Conservation (phyloP, 2,113 vertebrate species). For the Phodopus roborovskii region DNA sequence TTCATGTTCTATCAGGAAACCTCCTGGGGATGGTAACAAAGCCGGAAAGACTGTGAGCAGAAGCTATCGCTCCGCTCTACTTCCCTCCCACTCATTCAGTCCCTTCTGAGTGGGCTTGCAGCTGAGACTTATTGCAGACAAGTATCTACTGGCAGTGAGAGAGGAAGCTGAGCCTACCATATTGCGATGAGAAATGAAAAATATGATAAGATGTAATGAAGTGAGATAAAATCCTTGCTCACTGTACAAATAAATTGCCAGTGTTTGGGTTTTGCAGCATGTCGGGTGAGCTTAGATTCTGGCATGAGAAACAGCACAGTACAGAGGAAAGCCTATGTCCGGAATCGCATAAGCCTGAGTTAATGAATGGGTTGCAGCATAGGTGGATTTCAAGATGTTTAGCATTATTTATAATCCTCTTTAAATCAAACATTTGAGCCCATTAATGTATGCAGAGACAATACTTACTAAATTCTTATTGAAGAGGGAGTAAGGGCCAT, state of each 20-base stretch:
- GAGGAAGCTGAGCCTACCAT: constrained; percentile 21
- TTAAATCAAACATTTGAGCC: neutral
- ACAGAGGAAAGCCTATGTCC: neutral
- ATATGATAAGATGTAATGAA: constrained; percentile 56
- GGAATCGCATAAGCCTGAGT: neutral
- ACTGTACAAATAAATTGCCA: constrained; percentile 6
- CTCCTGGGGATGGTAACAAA: neutral
- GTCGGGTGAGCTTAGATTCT: neutral
- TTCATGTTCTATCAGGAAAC: neutral
- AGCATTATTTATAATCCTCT: neutral
- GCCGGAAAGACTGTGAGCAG: neutral
- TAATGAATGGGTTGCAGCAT: neutral
- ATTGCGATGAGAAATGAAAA: constrained; percentile 66
- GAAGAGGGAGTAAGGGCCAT: neutral
- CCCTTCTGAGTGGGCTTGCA: constrained; percentile 10
- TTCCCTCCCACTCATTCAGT: constrained; percentile 33
- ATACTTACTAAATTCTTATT: neutral
- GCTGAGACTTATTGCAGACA: constrained; percentile 37
- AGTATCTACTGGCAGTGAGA: constrained; percentile 26
- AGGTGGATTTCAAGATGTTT: neutral
- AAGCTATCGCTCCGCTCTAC: neutral
- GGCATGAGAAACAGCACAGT: neutral
- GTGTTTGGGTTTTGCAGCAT: neutral
- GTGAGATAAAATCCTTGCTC: constrained; percentile 63
- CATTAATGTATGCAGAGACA: neutral